Percentiles rank a stretch among this genome's conserved stretches.
phyloP scores from a whole-genome alignment of 2,113 vertebrate genomes.

The Glaucidium brasilianum region DNA sequence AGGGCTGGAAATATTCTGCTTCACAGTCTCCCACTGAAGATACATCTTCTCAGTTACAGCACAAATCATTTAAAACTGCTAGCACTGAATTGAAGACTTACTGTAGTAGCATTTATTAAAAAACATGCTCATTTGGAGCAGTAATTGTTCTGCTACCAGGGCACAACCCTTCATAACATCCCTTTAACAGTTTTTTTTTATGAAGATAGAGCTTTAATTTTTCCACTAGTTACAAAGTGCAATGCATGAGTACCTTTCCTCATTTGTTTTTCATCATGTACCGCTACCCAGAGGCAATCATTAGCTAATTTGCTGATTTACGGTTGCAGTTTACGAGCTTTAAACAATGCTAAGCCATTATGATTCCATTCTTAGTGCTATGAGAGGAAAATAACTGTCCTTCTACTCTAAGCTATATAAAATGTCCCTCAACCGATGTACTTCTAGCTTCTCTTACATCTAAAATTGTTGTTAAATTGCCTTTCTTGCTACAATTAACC shows the following conservation, averaged over 20 bases:
- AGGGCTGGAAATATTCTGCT: not conserved
- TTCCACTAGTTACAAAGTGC: slow-evolving; percentile 48
- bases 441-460: slow-evolving; percentile 9
- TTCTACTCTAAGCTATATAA: slow-evolving; percentile 14
- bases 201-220: slow-evolving; percentile 67
- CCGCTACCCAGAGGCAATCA: slow-evolving; percentile 65
- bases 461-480: slow-evolving; percentile 3
- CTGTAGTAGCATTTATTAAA: slow-evolving; percentile 52
- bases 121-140: slow-evolving; percentile 34
- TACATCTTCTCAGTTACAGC: not conserved
- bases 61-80: slow-evolving; percentile 17
- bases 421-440: not conserved
- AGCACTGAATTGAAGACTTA: not conserved
- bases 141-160: slow-evolving; percentile 63
- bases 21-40: not conserved
- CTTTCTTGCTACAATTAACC: slow-evolving; percentile 31
- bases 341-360: slow-evolving; percentile 62
- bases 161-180: slow-evolving; percentile 43
- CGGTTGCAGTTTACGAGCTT: slow-evolving; percentile 58
- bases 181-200: slow-evolving; percentile 31
- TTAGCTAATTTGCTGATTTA: slow-evolving; percentile 74
- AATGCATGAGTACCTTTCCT: slow-evolving; percentile 59
- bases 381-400: slow-evolving; percentile 27
- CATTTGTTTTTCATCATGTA: slow-evolving; percentile 71
- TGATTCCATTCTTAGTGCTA: not conserved